Base-by-base conservation (phyloP, 2,797 vertebrate genomes). In the Leptoclinus maculatus region DNA sequence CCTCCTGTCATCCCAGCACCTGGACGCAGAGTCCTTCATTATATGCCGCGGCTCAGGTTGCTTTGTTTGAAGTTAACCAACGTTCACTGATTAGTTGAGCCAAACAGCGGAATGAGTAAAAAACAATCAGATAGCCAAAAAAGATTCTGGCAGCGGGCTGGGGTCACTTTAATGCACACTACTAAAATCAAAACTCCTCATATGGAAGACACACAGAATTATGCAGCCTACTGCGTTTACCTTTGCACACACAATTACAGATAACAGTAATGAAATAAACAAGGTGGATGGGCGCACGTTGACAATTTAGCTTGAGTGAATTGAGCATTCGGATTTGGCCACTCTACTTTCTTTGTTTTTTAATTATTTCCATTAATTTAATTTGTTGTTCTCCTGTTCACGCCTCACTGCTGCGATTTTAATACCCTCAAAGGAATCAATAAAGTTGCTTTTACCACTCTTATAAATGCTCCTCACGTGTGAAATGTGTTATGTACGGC, bases 201-300 rank as follows among this genome's bases (percentile, higher is more conserved):
- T 63, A 16, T 10, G 11, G 21, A 43, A 32, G 58, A 27, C n/a
- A 59, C 51, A 32, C 29, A 32, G 25, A 23, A 71, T n/a, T 36
- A 3, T 59, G 67, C 9, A 39, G 16, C 14, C 17, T 29, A n/a
- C n/a, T 54, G 38, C 25, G n/a, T 41, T 14, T 27, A 51, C 59
- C 23, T 57, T 45, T 65, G 25, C 49, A 29, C 32, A 11, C 16
- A 39, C 19, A 39, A 66, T 49, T 17, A 64, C 71, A 54, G 49
- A 54, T 25, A 51, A 41, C 19, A 60, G 65, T 36, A 29, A 36
- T 47, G 17, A 64, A 69, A 64, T 45, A 63, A 54, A 60, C 54
- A 41, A 34, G 16, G 39, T 45, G n/a, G 25, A 63, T 29, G 5
- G 12, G 23, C 36, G 23, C 43, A 27, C 7, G 2, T 21, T 68